Base-by-base conservation (phyloP, 1,140 invertebrate species). In the Euwallacea fornicatus region DNA sequence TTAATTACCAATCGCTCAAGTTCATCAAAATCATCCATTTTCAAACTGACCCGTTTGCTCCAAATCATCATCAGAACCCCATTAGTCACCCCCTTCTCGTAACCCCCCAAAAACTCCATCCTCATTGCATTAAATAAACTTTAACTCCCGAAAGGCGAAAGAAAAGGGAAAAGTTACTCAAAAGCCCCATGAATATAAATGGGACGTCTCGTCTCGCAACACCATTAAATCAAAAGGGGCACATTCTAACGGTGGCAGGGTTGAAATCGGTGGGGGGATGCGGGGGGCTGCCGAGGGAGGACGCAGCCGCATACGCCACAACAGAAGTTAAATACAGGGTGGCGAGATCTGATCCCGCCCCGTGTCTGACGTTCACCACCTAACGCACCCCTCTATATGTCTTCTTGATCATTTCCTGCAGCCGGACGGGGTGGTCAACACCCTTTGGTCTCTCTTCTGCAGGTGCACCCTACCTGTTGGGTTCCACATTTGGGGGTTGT, bases 321-420 rank as follows among this genome's bases (percentile, higher is more conserved):
- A 76, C 77, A 80, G 79, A 80, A 80, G 79, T 80, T 80, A 80
- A 80, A 80, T 76, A 79, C 78, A 76, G 79, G 79, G 77, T 78
- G 75, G 78, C 79, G 76, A 78, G 74, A 59, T 78, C 76, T 79
- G 78, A 80, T 80, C 79, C 79, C 79, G 79, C 79, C 79, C 77
- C 77, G 75, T 54, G 47, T 73, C 67, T 70, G 64, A 71, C 63
- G 71, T 69, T 66, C 73, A 56, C 69, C 69, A 61, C 61, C 55
- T 55, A 9, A 55, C 50, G 44, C 59, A 59, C 71, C 43, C 47
- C 53, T 10, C 43, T 59, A 62, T 66, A 33, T 69, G 67, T 61
- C 54, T 56, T 50, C 60, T 54, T 61, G 73, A 65, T 74, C 75
- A 76, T 73, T 76, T 70, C 67, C 72, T 50, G 56, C 47, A 56